Conservation (phyloP, 2,113 vertebrate species). For the Anolis carolinensis region DNA sequence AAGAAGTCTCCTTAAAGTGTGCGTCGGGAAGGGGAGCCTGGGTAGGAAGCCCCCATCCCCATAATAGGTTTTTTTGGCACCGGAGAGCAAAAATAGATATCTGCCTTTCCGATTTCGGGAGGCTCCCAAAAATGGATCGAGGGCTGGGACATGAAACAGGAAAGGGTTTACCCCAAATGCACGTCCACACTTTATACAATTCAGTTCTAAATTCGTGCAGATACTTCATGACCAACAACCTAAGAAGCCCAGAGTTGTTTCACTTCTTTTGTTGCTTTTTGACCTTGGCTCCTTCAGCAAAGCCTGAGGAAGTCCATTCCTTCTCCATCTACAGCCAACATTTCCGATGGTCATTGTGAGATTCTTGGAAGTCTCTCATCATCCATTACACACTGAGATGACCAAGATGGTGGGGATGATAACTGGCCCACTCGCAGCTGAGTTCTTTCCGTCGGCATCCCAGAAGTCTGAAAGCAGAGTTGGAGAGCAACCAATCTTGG, state of each 20-base stretch:
- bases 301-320: accelerated
- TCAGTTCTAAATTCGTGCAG: too few species aligned
- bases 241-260: constrained; percentile 21
- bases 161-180: too few species aligned
- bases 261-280: not conserved
- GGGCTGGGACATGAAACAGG: too few species aligned
- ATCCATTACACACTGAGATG: not conserved
- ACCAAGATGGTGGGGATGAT: not conserved
- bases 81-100: too few species aligned
- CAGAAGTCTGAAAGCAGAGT: constrained; percentile 65
- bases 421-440: constrained; percentile 64
- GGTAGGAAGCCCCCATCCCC: too few species aligned
- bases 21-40: too few species aligned
- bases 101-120: too few species aligned
- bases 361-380: constrained; percentile 32
- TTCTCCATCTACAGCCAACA: not conserved
- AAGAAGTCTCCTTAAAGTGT: too few species aligned
- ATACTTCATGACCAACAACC: too few species aligned
- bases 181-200: too few species aligned
- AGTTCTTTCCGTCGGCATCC: constrained; percentile 65
- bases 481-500: constrained; percentile 48
- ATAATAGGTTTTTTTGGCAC: too few species aligned
- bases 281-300: not conserved
- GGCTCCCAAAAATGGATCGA: too few species aligned
- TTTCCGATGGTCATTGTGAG: constrained; percentile 17